Base-by-base conservation (phyloP, 2,797 vertebrate species). In the Clamator glandarius region DNA sequence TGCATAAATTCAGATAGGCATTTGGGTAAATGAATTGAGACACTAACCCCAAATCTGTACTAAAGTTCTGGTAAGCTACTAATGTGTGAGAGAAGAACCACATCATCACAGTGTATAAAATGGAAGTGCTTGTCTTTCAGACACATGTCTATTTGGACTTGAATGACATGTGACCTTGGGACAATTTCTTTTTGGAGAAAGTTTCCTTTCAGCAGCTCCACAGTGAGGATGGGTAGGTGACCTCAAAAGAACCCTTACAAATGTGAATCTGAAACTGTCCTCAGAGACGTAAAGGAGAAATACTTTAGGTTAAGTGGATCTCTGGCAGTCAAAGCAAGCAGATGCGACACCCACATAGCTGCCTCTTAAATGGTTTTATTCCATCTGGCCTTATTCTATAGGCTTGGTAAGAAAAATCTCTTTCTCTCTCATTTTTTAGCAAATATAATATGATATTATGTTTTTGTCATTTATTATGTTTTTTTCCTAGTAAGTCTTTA, bases 261-360 rank as follows among this genome's bases (percentile, higher is more conserved):
- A 81, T 15, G 29, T 51, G 61, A 80, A 82, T 12, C 48, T 74
- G 50, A 62, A 88, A 63, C 35, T 85, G 14, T 92, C 33, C 31
- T 89, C 33, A 57, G 67, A 84, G 68, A 62, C 44, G 29, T 21
- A 79, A 48, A 33, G 21, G 59, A 58, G n/a, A 95, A 93, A 74
- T 87, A 95, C 77, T 94, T 90, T 90, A 92, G 52, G 48, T 84
- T 67, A 87, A 82, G 33, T 84, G 52, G 13, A 84, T 88, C 19
- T 94, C 63, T 88, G 61, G 48, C 84, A 94, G 90, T 79, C 61
- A 84, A 93, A 96, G 74, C 59, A 90, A 89, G 67, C 79, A 83
- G 61, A 87, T 91, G 58, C 58, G 76, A 68, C 1, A 6, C 62
- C 85, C 89, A 33, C 63, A 7, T 62, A 78, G 19, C 35, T 93